These are phyloP conservation scores for Neoascia interrupta DNA, from an alignment of 2,888 invertebrate species.

Conservation along the genomic window DNA sequence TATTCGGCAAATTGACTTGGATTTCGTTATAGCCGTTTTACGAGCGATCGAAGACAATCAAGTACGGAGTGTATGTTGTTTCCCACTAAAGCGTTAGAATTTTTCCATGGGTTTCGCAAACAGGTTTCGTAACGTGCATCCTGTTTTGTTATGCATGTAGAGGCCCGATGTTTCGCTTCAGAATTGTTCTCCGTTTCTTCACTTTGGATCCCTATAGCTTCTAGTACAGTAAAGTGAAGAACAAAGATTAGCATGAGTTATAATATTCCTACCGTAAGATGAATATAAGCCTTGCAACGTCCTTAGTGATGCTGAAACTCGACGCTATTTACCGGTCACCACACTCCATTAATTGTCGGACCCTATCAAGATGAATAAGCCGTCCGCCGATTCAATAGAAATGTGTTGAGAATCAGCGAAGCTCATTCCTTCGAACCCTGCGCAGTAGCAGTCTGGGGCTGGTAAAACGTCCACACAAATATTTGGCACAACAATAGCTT, in stretches of 20 bases:
- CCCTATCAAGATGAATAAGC: slow-evolving; percentile 20
- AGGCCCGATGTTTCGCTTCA: slow-evolving; percentile 5
- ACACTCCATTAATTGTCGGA: slow-evolving; percentile 16
- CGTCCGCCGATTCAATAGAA: background rate
- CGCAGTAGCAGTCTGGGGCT: background rate
- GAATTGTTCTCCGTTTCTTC: slow-evolving; percentile 17
- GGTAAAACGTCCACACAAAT: slow-evolving; percentile 23
- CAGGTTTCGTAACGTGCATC: slow-evolving; percentile 30
- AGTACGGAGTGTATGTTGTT: slow-evolving; percentile 9
- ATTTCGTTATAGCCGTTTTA: slow-evolving; percentile 16
- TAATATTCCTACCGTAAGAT: slow-evolving; percentile 11
- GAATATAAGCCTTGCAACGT: slow-evolving; percentile 3
- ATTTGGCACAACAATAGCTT: slow-evolving; percentile 6
- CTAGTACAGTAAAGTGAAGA: background rate
- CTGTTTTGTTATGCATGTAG: slow-evolving; percentile 22
- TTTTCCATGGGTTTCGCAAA: slow-evolving; percentile 3
- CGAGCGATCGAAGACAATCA: background rate
- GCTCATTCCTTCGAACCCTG: background rate
- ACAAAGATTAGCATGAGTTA: background rate
- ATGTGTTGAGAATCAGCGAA: slow-evolving; percentile 2
- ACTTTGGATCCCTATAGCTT: slow-evolving; percentile 17
- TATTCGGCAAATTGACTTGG: slow-evolving; percentile 17
- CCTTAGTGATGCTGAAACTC: slow-evolving; percentile 10
- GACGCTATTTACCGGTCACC: slow-evolving; percentile 18
- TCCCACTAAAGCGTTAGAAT: background rate